Evolutionary conservation across 2,113 vertebrate genomes (phyloP), one percentile per base, ranked within the genome.

Genomic region (Fulica atra): DNA sequence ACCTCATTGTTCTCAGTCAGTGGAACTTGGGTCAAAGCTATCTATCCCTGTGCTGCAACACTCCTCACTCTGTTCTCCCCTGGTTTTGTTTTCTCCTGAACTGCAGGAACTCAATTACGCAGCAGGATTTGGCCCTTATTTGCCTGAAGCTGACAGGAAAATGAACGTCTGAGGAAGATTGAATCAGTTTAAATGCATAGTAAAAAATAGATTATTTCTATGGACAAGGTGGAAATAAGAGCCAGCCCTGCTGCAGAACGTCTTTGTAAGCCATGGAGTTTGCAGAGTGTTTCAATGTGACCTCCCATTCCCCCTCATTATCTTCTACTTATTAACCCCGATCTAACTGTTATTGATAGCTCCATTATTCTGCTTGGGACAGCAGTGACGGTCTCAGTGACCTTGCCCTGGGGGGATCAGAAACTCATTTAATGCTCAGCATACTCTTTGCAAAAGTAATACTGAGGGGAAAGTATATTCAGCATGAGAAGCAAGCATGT

Each of bases 311-410:
- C 60, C 86, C 65, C 76, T 97, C 93, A 97, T 97, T 98, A 94
- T 93, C 83, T 95, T 96, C 92, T 46, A 96, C 82, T 97, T 97
- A 97, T 93, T 97, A 98, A 94, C 92, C 81, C 71, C 86, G 65
- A 95, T 96, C 89, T 97, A 96, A 96, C 70, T 95, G 82, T 96
- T 97, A 97, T 97, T 98, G 94, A 97, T 97, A 87, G 83, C 86
- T 86, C 66, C 92, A 95, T 96, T 96, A 97, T 78, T 94, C 89
- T 95, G 56, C 96, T 86, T 95, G 91, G 89, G 93, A 95, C 93
- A 88, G 81, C 92, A 93, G 78, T 86, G 93, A 89, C 69, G 78
- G 73, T 97, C 81, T 93, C 87, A 76, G 83, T 97, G 93, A 97
- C 95, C 89, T 97, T 97, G 95, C 91, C 91, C 92, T 79, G 44